Evolutionary conservation across 2,797 vertebrate genomes (phyloP).

Genomic region (Coregonus sp.): DNA sequence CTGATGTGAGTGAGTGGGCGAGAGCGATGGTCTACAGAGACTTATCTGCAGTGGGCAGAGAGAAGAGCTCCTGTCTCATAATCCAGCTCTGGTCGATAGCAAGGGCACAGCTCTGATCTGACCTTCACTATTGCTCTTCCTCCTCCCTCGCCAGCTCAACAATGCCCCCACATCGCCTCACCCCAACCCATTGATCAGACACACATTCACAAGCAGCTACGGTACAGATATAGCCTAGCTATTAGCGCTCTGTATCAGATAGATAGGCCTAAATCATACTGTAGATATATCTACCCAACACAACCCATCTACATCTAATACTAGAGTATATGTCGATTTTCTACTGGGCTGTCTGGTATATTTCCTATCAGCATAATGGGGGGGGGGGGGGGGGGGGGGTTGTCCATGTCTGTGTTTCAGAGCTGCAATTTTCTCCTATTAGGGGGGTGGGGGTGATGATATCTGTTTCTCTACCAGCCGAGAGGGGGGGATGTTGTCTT

Average conservation of each 20-base stretch:
- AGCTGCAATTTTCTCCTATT: not conserved
- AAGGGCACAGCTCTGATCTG: slow-evolving; percentile 36
- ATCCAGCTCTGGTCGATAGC: slow-evolving; percentile 56
- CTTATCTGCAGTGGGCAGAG: slow-evolving; percentile 45
- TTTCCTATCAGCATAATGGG: not conserved
- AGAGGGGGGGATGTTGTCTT: not conserved
- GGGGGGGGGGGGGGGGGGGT: not conserved
- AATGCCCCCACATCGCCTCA: slow-evolving; percentile 16
- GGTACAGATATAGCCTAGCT: not conserved
- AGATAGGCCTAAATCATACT: too few relatives aligned
- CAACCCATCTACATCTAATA: not conserved
- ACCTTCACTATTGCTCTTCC: slow-evolving; percentile 50
- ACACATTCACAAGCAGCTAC: not conserved
- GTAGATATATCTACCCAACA: not conserved
- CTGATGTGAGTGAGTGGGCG: slow-evolving; percentile 17
- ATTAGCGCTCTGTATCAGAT: not conserved
- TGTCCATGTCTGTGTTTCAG: not conserved
- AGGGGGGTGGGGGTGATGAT: slow-evolving; percentile 4
- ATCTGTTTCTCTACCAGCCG: slow-evolving; percentile 9
- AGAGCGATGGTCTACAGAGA: slow-evolving; percentile 37
- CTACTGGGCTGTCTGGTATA: not conserved
- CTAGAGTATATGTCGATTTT: not conserved
- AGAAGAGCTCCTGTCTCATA: slow-evolving; percentile 47
- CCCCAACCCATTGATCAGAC: not conserved
- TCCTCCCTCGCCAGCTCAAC: slow-evolving; percentile 7